Evolutionary conservation across 2,797 vertebrate genomes (phyloP).

Genomic region (Oreochromis mossambicus): DNA sequence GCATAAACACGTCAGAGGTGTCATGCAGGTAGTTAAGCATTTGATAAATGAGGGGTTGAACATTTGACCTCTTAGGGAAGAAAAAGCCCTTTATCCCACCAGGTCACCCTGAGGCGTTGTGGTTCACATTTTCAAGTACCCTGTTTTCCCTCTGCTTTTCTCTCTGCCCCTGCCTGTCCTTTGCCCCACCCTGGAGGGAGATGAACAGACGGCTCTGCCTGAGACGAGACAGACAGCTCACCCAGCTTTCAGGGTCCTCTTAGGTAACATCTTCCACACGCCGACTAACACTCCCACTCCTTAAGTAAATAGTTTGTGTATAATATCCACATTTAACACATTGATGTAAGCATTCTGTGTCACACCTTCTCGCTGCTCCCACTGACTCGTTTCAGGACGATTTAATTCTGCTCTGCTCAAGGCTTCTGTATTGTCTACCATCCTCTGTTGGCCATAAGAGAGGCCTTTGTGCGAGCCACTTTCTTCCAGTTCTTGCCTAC

Average conservation of each 20-base stretch:
- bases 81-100: neutral
- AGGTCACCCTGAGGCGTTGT: constrained; percentile 5
- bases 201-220: constrained; percentile 35
- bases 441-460: constrained; percentile 45
- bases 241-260: constrained; percentile 22
- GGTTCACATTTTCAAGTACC: constrained; percentile 13
- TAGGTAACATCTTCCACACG: constrained; percentile 63
- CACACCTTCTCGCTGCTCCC: constrained; percentile 26
- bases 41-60: neutral
- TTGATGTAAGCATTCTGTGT: constrained; percentile 22
- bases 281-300: constrained; percentile 15
- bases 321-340: constrained; percentile 28
- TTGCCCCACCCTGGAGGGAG: constrained; percentile 45
- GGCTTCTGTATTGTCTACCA: constrained; percentile 49
- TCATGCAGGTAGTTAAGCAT: neutral
- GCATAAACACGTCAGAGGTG: neutral
- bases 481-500: constrained; percentile 57
- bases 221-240: constrained; percentile 52
- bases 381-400: constrained; percentile 49
- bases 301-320: constrained; percentile 58
- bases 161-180: constrained; percentile 40
- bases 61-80: neutral
- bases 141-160: constrained; percentile 8
- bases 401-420: constrained; percentile 28
- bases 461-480: constrained; percentile 54